Evolutionary conservation across 2,797 vertebrate genomes (phyloP).

Genomic region (Lithobates pipiens): DNA sequence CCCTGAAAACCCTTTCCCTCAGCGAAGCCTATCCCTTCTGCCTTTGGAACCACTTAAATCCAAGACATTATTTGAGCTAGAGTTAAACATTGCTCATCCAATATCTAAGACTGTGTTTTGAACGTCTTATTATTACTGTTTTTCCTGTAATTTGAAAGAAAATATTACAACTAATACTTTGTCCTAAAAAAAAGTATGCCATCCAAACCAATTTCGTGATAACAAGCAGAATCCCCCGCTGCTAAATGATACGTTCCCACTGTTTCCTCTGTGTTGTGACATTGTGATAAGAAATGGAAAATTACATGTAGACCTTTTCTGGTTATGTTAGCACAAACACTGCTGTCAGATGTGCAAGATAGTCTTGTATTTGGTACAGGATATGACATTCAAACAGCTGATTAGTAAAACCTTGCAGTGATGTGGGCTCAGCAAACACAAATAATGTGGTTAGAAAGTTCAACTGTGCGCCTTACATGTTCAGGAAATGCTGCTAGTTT

Average conservation of each 20-base stretch:
- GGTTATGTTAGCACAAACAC: slow-evolving; percentile 5
- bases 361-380: slow-evolving; percentile 30
- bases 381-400: slow-evolving; percentile 38
- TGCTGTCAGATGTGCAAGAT: slow-evolving; percentile 12
- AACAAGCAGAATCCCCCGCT: slow-evolving; percentile 24
- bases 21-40: no score
- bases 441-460: slow-evolving; percentile 12
- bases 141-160: not conserved
- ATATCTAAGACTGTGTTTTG: not conserved
- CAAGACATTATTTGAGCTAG: not conserved
- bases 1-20: no score
- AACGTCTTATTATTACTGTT: not conserved
- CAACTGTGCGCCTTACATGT: not conserved
- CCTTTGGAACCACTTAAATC: no score
- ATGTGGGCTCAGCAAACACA: not conserved
- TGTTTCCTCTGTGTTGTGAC: slow-evolving; percentile 40
- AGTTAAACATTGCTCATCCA: no score
- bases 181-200: slow-evolving; percentile 11
- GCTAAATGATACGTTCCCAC: slow-evolving; percentile 35
- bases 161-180: not conserved
- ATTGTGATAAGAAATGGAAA: slow-evolving; percentile 46
- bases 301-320: slow-evolving; percentile 24
- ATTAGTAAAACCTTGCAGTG: slow-evolving; percentile 21
- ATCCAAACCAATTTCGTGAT: slow-evolving; percentile 2
- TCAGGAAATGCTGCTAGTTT: slow-evolving; percentile 46